phyloP scores from a whole-genome alignment of 2,888 invertebrate species.

The Sarcophaga carnaria region DNA sequence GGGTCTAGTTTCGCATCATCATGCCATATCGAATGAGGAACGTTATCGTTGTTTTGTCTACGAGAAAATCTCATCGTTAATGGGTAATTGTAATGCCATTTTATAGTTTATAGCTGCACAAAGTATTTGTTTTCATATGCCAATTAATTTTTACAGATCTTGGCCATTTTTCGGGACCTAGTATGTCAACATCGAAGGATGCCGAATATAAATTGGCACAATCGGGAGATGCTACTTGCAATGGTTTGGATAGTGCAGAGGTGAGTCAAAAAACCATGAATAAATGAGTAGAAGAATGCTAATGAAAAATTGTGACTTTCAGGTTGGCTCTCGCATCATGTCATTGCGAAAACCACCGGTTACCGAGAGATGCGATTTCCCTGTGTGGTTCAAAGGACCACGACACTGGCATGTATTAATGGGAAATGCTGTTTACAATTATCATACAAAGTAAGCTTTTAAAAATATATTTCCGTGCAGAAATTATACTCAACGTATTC shows the following conservation, averaged over 20 bases:
- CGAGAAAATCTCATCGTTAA: slow-evolving; percentile 88
- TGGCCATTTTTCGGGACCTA: slow-evolving; percentile 78
- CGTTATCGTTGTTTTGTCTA: slow-evolving; percentile 97
- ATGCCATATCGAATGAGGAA: slow-evolving; percentile 95
- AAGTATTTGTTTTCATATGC: not conserved
- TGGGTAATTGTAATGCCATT: slow-evolving; percentile 80
- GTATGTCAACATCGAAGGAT: slow-evolving; percentile 81
- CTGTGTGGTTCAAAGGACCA: slow-evolving; percentile 92
- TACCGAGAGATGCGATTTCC: slow-evolving; percentile 88
- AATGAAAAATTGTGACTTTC: slow-evolving; percentile 43
- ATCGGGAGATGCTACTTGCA: slow-evolving; percentile 96
- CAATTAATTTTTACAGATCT: slow-evolving; percentile 54
- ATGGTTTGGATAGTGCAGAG: slow-evolving; percentile 94
- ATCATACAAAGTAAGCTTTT: slow-evolving; percentile 86
- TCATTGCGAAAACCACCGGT: slow-evolving; percentile 81
- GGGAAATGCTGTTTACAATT: slow-evolving; percentile 92
- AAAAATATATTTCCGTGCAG: not conserved
- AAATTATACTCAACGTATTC: not conserved
- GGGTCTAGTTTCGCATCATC: slow-evolving; percentile 93
- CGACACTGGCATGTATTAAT: slow-evolving; percentile 95
- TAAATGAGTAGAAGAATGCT: too few species aligned
- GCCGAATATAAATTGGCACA: slow-evolving; percentile 93
- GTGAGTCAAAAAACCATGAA: slow-evolving; percentile 79
- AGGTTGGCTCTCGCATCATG: slow-evolving; percentile 82
- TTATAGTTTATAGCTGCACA: not conserved